Percentiles rank a stretch among this genome's conserved stretches.
These are phyloP conservation scores for Actenoides hombroni DNA, from an alignment of 2,113 vertebrate species.

Conservation along the genomic window DNA sequence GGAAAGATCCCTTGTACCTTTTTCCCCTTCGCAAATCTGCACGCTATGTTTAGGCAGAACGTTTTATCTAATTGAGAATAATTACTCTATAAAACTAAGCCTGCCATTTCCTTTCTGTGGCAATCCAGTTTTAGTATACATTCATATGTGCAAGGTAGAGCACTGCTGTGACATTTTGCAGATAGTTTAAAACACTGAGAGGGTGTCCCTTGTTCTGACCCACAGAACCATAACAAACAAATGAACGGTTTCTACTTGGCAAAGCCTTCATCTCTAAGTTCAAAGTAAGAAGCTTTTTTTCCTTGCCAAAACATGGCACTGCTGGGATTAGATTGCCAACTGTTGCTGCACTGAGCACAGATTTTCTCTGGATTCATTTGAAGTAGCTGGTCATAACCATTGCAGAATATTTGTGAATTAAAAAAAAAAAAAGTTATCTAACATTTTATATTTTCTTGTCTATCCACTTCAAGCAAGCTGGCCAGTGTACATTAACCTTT, in stretches of 20 bases:
- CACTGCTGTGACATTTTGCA: background rate
- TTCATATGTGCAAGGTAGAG: background rate
- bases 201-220: background rate
- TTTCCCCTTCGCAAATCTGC: background rate
- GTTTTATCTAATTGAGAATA: slow-evolving; percentile 29
- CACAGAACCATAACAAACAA: background rate
- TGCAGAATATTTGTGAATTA: background rate
- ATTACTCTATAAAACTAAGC: slow-evolving; percentile 14
- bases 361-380: background rate
- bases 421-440: background rate
- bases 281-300: background rate
- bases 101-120: background rate
- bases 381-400: background rate
- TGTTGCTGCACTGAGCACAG: background rate
- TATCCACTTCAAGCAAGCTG: background rate
- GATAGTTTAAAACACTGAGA: background rate
- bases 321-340: background rate
- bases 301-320: background rate
- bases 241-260: background rate
- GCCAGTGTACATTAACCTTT: background rate
- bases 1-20: slow-evolving; percentile 46
- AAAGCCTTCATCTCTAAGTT: background rate
- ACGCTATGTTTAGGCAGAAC: slow-evolving; percentile 5
- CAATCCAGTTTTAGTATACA: background rate
- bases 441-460: background rate